phyloP scores from a whole-genome alignment of 2,888 invertebrate genomes.

The Pollenia griseotomentosa region DNA sequence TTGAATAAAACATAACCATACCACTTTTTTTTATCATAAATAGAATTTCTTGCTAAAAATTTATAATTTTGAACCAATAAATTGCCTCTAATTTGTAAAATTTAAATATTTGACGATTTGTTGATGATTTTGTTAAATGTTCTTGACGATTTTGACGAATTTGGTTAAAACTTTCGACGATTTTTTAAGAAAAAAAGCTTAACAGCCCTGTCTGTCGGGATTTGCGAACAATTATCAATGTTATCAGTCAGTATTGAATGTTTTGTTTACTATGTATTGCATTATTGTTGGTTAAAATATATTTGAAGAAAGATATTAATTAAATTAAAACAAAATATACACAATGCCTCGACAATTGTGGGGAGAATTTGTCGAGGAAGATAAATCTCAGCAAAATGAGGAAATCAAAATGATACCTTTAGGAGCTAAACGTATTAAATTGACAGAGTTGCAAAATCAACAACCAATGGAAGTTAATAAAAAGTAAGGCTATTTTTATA shows the following conservation, averaged over 20 bases:
- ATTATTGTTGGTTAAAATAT: background rate
- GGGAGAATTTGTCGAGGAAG: slow-evolving; percentile 75
- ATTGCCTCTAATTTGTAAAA: too few species aligned
- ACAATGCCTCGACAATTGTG: slow-evolving; percentile 75
- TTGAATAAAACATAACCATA: too few species aligned
- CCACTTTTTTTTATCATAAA: too few species aligned
- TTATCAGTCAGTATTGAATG: background rate
- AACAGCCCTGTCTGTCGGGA: too few species aligned
- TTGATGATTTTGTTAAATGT: too few species aligned
- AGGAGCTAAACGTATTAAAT: slow-evolving; percentile 76
- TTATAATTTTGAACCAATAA: too few species aligned
- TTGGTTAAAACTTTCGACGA: too few species aligned
- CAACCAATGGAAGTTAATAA: slow-evolving; percentile 72
- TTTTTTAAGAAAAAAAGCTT: too few species aligned
- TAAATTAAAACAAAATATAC: background rate
- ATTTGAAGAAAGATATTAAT: background rate
- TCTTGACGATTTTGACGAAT: too few species aligned
- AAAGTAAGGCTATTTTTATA: slow-evolving; percentile 66
- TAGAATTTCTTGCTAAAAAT: too few species aligned
- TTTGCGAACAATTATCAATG: too few species aligned
- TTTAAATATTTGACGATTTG: too few species aligned
- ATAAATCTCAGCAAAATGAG: slow-evolving; percentile 63
- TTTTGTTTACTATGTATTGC: slow-evolving; percentile 20
- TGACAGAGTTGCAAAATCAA: slow-evolving; percentile 77
- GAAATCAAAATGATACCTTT: slow-evolving; percentile 74